These are phyloP conservation scores for Psettodes erumei DNA, from an alignment of 2,113 vertebrate genomes.

Conservation along the genomic window DNA sequence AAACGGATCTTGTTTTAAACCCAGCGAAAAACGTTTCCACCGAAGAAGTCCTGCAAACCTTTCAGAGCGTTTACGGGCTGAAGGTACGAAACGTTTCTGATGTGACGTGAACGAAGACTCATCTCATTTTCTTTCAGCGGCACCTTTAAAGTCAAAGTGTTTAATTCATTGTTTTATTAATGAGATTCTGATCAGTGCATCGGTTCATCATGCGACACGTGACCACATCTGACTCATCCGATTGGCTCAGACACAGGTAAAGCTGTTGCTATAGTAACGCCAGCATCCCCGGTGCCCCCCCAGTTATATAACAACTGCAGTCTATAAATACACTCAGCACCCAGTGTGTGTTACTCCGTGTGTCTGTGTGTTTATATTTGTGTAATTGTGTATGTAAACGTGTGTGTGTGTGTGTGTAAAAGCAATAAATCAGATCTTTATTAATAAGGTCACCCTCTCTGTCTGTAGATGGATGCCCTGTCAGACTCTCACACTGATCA, in stretches of 20 bases:
- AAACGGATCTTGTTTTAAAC: background rate
- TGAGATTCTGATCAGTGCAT: background rate
- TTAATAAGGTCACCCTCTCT: no score
- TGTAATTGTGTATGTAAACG: background rate
- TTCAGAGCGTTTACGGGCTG: no score
- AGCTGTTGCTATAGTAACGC: conserved; percentile 36
- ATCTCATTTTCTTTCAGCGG: background rate
- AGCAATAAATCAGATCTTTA: conserved; percentile 1
- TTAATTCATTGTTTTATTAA: background rate
- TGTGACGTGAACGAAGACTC: no score
- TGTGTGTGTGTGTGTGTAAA: background rate
- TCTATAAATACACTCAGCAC: conserved; percentile 39
- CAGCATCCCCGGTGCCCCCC: conserved; percentile 14
- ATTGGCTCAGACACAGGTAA: conserved; percentile 21
- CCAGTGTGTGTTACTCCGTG: background rate
- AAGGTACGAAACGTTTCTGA: no score
- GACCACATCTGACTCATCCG: background rate
- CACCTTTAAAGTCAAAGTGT: background rate
- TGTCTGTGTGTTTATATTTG: conserved; percentile 12
- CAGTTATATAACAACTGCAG: conserved; percentile 42
- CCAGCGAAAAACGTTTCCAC: no score
- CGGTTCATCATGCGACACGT: conserved; percentile 14
- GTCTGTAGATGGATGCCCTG: background rate
- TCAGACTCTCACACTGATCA: conserved; percentile 19
- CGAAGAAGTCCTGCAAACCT: no score